Percentiles rank a stretch among this genome's conserved stretches.
Conservation (phyloP, 2,797 vertebrate genomes). For the Brachymystax lenok region DNA sequence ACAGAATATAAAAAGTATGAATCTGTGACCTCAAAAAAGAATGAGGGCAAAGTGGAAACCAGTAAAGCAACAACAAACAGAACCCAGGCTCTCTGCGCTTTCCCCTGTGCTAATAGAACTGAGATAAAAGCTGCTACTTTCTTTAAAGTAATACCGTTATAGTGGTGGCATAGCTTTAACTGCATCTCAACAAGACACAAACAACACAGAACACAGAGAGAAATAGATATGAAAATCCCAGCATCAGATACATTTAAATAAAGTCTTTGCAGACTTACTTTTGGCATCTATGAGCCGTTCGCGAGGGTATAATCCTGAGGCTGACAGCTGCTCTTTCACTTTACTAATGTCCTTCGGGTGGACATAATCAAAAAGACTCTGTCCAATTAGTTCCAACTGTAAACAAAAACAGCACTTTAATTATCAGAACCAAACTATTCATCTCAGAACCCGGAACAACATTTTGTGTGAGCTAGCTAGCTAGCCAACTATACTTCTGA, state of each 20-base stretch:
- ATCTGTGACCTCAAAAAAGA: neutral
- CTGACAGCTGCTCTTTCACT: constrained; percentile 96
- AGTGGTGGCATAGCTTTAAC: neutral
- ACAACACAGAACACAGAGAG: neutral
- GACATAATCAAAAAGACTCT: constrained; percentile 94
- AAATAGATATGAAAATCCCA: neutral
- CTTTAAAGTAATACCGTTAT: neutral
- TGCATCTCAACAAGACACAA: neutral
- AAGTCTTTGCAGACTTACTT: constrained; percentile 74
- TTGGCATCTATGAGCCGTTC: constrained; percentile 90
- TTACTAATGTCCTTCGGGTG: constrained; percentile 97
- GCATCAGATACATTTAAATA: neutral
- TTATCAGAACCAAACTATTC: neutral
- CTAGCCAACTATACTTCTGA: neutral
- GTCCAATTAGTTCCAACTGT: constrained; percentile 91
- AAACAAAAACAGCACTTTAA: neutral
- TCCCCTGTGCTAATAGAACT: neutral
- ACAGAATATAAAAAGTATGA: neutral
- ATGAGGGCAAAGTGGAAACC: neutral
- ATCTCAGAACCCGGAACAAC: neutral
- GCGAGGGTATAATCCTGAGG: constrained; percentile 84
- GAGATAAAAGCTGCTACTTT: neutral
- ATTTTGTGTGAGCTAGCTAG: neutral
- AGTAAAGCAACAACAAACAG: neutral
- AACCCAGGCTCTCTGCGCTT: neutral